Base-by-base conservation (phyloP, 2,113 vertebrate genomes). In the Podiceps cristatus region DNA sequence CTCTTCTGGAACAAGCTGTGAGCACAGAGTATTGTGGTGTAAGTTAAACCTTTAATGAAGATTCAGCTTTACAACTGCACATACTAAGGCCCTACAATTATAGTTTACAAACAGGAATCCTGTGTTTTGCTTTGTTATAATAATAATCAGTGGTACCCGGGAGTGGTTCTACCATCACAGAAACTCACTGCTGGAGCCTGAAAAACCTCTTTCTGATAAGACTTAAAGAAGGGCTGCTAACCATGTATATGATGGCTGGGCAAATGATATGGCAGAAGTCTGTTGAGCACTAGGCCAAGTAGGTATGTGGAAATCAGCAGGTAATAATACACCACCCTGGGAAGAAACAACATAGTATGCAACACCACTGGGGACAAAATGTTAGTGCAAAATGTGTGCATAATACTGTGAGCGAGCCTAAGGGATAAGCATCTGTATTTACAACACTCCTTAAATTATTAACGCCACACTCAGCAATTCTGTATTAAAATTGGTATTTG, bases 201-300 rank as follows among this genome's bases (percentile, higher is more conserved):
- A n/a, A 80, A 86, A 83, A 23, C 18, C 7, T 69, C 3, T 62
- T 60, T 73, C 74, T 73, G 50, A 9, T 40, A 33, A 44, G 23
- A 19, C 52, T 86, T 18, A 25, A 60, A 59, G 35, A 73, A 90
- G 63, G 10, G 8, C 37, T 84, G 33, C 52, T 84, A 47, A n/a
- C n/a, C 2, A 0, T 10, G 10, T 74, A 2, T 18, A 2, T 29
- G 45, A 24, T 59, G 0, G 0, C 18, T 47, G 45, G 31, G 37
- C 18, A 90, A 88, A 69, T 25, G 67, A 27, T 20, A 12, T 2
- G 22, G 49, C 71, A 24, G 28, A 62, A 76, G 25, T 37, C 37
- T 28, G 10, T 55, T 40, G 42, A 83, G 55, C 53, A 76, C 29
- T 4, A 80, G 15, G 15, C 45, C 18, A 58, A 33, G 31, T 4